Base-by-base conservation (phyloP, 2,888 invertebrate species). In the Mythimna impura region DNA sequence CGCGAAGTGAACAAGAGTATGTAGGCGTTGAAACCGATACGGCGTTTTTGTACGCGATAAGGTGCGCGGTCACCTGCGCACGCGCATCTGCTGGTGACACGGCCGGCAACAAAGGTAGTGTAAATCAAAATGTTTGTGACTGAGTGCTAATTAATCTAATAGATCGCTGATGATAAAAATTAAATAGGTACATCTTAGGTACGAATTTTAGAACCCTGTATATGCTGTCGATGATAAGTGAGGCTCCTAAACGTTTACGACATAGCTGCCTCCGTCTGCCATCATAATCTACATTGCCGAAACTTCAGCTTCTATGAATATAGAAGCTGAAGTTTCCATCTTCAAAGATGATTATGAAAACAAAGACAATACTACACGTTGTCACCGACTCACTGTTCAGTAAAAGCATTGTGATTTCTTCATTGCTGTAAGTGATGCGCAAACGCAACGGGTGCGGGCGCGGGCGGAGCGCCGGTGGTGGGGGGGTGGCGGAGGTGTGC, bases 41-140 rank as follows among this genome's bases (percentile, higher is more conserved):
- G 78, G 61, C 64, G 85, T 85, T 81, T 78, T 85, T 85, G 75
- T 75, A 55, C 61, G 69, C 69, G 79, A 76, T 78, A 84, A 81
- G 80, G 84, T 84, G 85, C 78, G 72, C 69, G 75, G 54, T 77
- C 89, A 88, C 89, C 88, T 89, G 89, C 89, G 82, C 82, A 6
- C 22, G 82, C 81, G n/a, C 14, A 89, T 85, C 88, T 89, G 89
- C 84, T 76, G 4, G 61, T 30, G 54, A 58, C 67, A 60, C 69
- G 66, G 62, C 68, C 73, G 67, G 60, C 65, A 73, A 83, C 80
- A 78, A 84, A 75, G 66, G 68, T 40, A 64, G 8, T 52, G 73
- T 78, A 81, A 86, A 86, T 86, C 86, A 81, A 84, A 83, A 78
- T 74, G 71, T 70, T 81, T 67, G 70, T 65, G 52, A 57, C 69